phyloP scores from a whole-genome alignment of 2,113 vertebrate genomes.

The Dipodomys spectabilis region DNA sequence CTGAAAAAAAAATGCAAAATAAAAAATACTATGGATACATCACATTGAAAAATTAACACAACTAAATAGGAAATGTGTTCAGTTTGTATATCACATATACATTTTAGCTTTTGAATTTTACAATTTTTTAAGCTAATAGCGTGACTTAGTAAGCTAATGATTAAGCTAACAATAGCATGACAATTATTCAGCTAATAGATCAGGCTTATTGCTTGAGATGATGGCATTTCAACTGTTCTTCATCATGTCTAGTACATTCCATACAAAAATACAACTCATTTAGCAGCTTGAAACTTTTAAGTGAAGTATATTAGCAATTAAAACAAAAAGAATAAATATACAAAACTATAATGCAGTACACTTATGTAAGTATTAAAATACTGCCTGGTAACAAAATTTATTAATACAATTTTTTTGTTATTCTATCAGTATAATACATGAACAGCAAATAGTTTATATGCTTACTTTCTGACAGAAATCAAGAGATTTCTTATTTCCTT shows the following conservation, averaged over 20 bases:
- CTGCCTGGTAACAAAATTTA: not conserved
- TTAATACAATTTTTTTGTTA: conserved; percentile 19
- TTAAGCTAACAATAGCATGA: too few species aligned
- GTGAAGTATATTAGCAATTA: conserved; percentile 23
- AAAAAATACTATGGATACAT: conserved; percentile 59
- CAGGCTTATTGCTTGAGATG: conserved; percentile 54
- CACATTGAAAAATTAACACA: conserved; percentile 40
- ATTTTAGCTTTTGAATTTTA: conserved; percentile 44
- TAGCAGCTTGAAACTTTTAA: conserved; percentile 65
- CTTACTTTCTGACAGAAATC: conserved; percentile 15
- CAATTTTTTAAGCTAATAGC: conserved; percentile 38
- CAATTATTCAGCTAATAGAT: not conserved
- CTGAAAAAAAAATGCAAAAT: conserved; percentile 57
- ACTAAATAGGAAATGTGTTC: conserved; percentile 42
- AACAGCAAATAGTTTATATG: conserved; percentile 1
- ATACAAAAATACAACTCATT: conserved; percentile 14
- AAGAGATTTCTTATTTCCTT: conserved; percentile 42
- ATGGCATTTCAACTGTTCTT: not conserved
- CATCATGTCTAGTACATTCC: conserved; percentile 19
- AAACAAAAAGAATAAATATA: conserved; percentile 65
- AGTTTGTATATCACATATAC: conserved; percentile 18
- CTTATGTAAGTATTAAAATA: conserved; percentile 36
- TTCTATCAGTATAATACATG: not conserved
- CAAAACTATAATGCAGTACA: conserved; percentile 15
- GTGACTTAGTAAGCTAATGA: not conserved